Evolutionary conservation across 2,797 vertebrate genomes (phyloP).

Genomic region (Pithecia hirsuta): DNA sequence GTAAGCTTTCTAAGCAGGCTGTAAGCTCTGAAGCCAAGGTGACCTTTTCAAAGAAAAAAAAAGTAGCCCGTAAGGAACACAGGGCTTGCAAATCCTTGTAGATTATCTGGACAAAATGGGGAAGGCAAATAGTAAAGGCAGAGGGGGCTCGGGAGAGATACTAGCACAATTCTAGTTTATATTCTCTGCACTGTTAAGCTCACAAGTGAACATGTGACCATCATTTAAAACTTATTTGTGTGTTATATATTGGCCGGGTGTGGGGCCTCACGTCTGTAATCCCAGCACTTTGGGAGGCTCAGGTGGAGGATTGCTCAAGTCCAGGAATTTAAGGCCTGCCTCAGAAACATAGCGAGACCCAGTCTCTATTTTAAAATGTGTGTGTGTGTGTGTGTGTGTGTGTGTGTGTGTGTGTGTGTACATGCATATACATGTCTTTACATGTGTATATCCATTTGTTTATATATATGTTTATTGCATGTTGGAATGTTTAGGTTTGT

Average conservation of each 20-base stretch:
- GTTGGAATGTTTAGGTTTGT: not conserved
- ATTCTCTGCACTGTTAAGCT: not conserved
- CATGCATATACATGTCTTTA: not conserved
- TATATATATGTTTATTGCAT: not conserved
- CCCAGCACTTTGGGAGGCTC: not conserved
- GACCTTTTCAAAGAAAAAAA: not conserved
- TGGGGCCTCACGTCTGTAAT: not conserved
- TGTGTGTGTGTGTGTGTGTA: not conserved
- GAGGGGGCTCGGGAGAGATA: accelerated
- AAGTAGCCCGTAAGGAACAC: not conserved
- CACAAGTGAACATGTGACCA: not conserved
- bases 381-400: not conserved
- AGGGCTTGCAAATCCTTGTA: not conserved
- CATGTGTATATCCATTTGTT: not conserved
- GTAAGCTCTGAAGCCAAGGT: not conserved
- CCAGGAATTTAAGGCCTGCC: not conserved
- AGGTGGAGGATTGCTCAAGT: not conserved
- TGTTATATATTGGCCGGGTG: not conserved
- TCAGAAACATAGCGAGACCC: not conserved
- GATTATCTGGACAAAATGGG: not conserved
- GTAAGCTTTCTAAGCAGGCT: not conserved
- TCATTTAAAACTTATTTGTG: not conserved
- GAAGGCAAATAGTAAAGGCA: not conserved
- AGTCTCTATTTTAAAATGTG: not conserved
- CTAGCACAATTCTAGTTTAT: not conserved